Conservation (phyloP, 1,140 invertebrate genomes). For the Drosophila carrolli region DNA sequence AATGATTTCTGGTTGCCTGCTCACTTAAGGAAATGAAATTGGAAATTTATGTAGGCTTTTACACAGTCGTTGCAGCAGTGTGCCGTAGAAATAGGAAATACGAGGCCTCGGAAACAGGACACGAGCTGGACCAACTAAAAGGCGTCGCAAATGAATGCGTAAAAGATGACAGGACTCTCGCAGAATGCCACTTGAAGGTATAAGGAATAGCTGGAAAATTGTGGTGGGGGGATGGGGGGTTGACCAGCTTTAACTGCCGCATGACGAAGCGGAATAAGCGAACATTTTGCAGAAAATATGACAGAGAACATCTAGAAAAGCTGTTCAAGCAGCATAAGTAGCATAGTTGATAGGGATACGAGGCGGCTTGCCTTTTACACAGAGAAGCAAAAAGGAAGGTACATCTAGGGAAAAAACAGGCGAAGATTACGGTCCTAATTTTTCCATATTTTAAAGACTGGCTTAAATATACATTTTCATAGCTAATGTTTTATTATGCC, state of each 20-base stretch:
- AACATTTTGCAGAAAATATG: constrained; percentile 40
- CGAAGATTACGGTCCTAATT: too few species aligned
- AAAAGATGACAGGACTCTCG: constrained; percentile 70
- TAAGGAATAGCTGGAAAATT: constrained; percentile 2
- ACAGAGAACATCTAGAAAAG: constrained; percentile 31
- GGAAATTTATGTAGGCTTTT: background rate
- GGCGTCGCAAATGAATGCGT: constrained; percentile 71
- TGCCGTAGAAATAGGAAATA: constrained; percentile 14
- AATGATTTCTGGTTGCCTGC: background rate
- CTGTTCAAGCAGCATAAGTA: constrained; percentile 35
- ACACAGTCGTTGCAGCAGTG: constrained; percentile 1
- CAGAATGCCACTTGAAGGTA: constrained; percentile 23
- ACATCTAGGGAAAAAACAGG: too few species aligned
- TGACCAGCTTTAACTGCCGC: constrained; percentile 32
- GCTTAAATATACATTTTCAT: too few species aligned
- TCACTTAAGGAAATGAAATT: background rate
- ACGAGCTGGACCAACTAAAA: constrained; percentile 40
- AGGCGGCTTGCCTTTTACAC: background rate
- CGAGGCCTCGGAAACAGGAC: constrained; percentile 14
- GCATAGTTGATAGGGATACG: constrained; percentile 29
- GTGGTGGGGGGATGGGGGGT: background rate
- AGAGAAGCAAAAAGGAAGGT: background rate
- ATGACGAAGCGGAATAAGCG: constrained; percentile 49
- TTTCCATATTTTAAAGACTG: too few species aligned
- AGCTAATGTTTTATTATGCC: too few species aligned